phyloP scores from a whole-genome alignment of 2,888 invertebrate genomes.

The Lochmaea crataegi region DNA sequence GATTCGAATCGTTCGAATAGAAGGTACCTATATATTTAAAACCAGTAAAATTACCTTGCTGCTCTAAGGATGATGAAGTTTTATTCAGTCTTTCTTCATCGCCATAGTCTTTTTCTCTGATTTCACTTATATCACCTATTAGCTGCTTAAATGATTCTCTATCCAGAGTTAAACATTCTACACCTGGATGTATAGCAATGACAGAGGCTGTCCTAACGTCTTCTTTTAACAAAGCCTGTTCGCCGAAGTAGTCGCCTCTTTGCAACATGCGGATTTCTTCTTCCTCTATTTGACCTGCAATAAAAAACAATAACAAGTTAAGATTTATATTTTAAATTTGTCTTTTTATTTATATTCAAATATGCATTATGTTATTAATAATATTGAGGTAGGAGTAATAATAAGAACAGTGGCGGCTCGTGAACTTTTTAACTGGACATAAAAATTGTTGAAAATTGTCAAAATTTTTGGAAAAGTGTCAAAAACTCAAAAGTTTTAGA shows the following conservation, averaged over 20 bases:
- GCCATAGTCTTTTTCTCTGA: constrained; percentile 80
- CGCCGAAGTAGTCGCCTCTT: constrained; percentile 75
- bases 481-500: too few relatives aligned
- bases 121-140: constrained; percentile 80
- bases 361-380: too few relatives aligned
- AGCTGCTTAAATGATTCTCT: constrained; percentile 78
- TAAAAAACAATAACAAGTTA: constrained; percentile 47
- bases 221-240: constrained; percentile 74
- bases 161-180: constrained; percentile 76
- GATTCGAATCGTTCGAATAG: too few relatives aligned
- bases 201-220: constrained; percentile 77
- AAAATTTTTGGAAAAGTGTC: too few relatives aligned
- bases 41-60: constrained; percentile 44
- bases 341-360: too few relatives aligned
- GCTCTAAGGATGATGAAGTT: constrained; percentile 55
- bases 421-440: too few relatives aligned
- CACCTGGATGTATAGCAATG: constrained; percentile 72
- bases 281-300: constrained; percentile 62
- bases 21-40: neutral
- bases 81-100: constrained; percentile 70
- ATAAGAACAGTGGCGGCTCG: too few relatives aligned
- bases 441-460: too few relatives aligned
- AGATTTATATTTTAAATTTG: too few relatives aligned
- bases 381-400: too few relatives aligned
- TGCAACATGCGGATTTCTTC: constrained; percentile 70